phyloP scores from a whole-genome alignment of 2,113 vertebrate genomes.

The Fukomys damarensis region DNA sequence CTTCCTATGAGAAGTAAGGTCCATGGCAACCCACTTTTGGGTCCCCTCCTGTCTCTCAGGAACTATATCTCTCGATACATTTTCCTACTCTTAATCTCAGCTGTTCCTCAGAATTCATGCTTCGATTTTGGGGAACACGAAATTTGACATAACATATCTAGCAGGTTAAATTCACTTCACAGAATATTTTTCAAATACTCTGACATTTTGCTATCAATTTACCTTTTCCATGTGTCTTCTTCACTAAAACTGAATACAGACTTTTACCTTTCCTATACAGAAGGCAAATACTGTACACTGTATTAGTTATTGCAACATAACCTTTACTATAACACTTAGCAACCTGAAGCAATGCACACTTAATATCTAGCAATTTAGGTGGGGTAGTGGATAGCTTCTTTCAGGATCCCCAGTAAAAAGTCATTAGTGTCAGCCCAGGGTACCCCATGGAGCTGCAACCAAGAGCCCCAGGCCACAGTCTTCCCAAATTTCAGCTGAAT shows the following conservation, averaged over 20 bases:
- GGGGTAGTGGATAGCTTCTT: neutral
- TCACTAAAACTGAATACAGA: neutral
- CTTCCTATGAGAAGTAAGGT: neutral
- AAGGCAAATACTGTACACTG: neutral
- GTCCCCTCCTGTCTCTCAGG: neutral
- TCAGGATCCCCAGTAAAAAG: neutral
- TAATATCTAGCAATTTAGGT: neutral
- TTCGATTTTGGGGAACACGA: neutral
- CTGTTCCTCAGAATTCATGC: neutral
- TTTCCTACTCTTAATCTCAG: neutral
- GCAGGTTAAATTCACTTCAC: neutral
- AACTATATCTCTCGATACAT: neutral
- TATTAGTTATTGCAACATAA: neutral
- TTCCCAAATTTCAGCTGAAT: neutral
- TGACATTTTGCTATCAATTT: constrained; percentile 6
- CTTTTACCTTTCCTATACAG: constrained; percentile 6
- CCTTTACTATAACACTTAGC: neutral
- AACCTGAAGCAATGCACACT: neutral
- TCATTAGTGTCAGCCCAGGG: neutral
- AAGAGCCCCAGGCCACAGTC: neutral
- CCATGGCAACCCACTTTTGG: neutral
- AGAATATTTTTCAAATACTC: constrained; percentile 40
- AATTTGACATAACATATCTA: neutral
- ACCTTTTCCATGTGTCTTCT: neutral
- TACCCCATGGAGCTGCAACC: neutral